Base-by-base conservation (phyloP, 2,888 invertebrate species). In the Sphecodes monilicornis region DNA sequence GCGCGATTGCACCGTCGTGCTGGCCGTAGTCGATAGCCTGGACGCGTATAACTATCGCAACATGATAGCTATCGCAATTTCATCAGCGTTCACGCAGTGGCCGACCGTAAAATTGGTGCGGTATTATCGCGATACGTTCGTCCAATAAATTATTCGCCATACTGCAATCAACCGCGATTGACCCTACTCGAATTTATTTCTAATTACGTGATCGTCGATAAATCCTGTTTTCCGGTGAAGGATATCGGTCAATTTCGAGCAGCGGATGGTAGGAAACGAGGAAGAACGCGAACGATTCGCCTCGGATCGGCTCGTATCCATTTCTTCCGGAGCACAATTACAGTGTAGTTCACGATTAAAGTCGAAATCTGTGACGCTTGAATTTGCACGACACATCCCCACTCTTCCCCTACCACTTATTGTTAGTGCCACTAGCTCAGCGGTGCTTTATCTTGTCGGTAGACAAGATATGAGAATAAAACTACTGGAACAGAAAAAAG, bases 1-100 rank as follows among this genome's bases (percentile, higher is more conserved):
- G 29, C 26, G 18, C 64, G 64, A 64, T 64, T 32, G 10, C 64
- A 89, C 46, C 57, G 18, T 32, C 43, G 39, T 41, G 60, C 13
- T 29, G 39, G 8, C 18, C 22, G n/a, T 50, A 22, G 57, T 80
- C 71, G 64, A 72, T 76, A 36, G 39, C 13, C 41, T 68, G 29
- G 16, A 11, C 43, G 32, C 10, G 29, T 66, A n/a, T 26, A 73
- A 32, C 64, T 32, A 36, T 39, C 69, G 36, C 39, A 66, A 41
- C 32, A 70, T 66, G 77, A 76, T 83, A 76, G 60, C 72, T 70
- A 82, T 81, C 69, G 80, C 82, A 77, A 82, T 88, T 72, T 54
- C 78, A 82, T 89, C 82, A 77, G 54, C 60, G 43, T 66, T 71
- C 57, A 50, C 46, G 29, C 50, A 39, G 64, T 71, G 36, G 22